phyloP scores from a whole-genome alignment of 2,797 vertebrate genomes.

The Netta rufina region DNA sequence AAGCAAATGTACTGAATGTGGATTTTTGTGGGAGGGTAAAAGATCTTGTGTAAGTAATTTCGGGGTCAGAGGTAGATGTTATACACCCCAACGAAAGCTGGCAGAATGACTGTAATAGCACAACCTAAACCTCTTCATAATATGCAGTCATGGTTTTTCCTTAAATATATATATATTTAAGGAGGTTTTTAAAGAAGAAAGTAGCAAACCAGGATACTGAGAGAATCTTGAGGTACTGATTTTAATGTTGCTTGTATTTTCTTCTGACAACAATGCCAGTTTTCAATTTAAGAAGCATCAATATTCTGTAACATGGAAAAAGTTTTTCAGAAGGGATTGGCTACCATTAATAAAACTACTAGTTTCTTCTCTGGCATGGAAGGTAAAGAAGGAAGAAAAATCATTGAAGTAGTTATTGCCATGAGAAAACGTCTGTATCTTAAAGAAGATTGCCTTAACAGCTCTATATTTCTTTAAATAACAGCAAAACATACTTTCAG shows the following conservation, averaged over 20 bases:
- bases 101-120: neutral
- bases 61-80: neutral
- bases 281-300: neutral
- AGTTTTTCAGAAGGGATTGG: neutral
- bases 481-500: neutral
- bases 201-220: neutral
- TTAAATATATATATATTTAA: too few species aligned
- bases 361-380: neutral
- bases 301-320: neutral
- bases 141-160: neutral
- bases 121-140: neutral
- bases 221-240: neutral
- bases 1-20: neutral
- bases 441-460: neutral
- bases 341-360: neutral
- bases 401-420: neutral
- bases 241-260: neutral
- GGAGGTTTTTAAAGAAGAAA: neutral
- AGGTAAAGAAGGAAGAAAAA: neutral
- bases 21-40: neutral
- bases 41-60: neutral
- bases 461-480: neutral
- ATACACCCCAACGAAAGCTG: neutral
- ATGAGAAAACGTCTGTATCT: neutral
- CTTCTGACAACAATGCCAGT: neutral